Conservation (phyloP, 2,888 invertebrate species). For the Cremastinae sp. region DNA sequence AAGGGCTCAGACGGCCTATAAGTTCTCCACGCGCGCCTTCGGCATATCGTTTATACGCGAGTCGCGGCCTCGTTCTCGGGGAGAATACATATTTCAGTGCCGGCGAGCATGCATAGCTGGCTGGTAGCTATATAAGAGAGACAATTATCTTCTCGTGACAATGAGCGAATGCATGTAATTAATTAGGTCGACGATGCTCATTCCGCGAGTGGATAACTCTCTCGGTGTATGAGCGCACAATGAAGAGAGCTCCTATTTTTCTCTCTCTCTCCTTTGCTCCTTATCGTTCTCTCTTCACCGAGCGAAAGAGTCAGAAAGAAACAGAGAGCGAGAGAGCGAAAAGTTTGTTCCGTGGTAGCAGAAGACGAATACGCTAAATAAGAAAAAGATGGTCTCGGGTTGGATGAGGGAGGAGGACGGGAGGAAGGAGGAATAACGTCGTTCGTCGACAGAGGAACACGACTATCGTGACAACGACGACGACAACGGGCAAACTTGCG, state of each 20-base stretch:
- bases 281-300: neutral
- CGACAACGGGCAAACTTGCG: constrained; percentile 56
- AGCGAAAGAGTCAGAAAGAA: constrained; percentile 16
- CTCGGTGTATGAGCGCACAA: constrained; percentile 19
- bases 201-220: constrained; percentile 44
- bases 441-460: constrained; percentile 52
- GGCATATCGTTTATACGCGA: constrained; percentile 11
- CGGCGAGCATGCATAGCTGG: neutral
- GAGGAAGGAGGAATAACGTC: constrained; percentile 46
- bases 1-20: neutral
- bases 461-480: constrained; percentile 64
- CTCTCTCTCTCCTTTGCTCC: no score
- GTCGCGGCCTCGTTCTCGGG: constrained; percentile 23
- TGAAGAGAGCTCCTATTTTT: neutral
- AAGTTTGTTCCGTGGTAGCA: constrained; percentile 47
- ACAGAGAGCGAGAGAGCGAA: neutral
- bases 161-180: constrained; percentile 60
- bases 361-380: constrained; percentile 36
- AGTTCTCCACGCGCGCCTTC: constrained; percentile 3
- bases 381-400: constrained; percentile 41
- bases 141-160: constrained; percentile 58
- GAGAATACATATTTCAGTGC: constrained; percentile 10
- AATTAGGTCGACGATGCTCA: constrained; percentile 59
- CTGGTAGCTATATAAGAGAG: constrained; percentile 24
- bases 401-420: constrained; percentile 40